A percentile compares a stretch with the other conserved stretches of the same genome.
Conservation (phyloP, 2,113 vertebrate genomes). For the Sebastes schlegelii region DNA sequence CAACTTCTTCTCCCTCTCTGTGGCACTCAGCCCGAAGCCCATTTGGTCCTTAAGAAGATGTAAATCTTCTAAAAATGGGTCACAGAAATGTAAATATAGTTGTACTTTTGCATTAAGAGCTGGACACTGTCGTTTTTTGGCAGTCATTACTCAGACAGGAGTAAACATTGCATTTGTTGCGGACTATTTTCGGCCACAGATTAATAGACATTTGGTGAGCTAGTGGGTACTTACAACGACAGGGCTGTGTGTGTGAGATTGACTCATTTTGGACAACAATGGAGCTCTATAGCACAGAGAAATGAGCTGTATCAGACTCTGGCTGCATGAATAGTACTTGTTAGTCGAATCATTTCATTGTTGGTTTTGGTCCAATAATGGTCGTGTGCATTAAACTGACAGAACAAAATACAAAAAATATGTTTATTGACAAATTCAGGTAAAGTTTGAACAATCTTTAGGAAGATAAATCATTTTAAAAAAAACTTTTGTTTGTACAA, state of each 20-base stretch:
- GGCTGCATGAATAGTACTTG: conserved; percentile 18
- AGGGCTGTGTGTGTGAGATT: background rate
- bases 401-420: background rate
- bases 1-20: background rate
- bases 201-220: background rate
- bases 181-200: conserved; percentile 3
- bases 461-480: conserved; percentile 27
- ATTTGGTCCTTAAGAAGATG: background rate
- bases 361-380: background rate
- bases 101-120: background rate
- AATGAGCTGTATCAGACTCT: background rate
- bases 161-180: background rate
- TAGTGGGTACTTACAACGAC: background rate
- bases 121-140: background rate
- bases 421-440: background rate
- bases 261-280: conserved; percentile 12
- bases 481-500: conserved; percentile 10
- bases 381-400: background rate
- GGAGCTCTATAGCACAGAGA: background rate
- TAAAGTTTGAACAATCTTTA: background rate
- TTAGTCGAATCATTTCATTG: background rate
- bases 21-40: background rate
- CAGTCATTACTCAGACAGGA: background rate
- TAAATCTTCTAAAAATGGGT: conserved; percentile 11
- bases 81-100: background rate